These are phyloP conservation scores for Hydrotaea cyrtoneurina DNA, from an alignment of 2,888 invertebrate genomes.

Conservation along the genomic window DNA sequence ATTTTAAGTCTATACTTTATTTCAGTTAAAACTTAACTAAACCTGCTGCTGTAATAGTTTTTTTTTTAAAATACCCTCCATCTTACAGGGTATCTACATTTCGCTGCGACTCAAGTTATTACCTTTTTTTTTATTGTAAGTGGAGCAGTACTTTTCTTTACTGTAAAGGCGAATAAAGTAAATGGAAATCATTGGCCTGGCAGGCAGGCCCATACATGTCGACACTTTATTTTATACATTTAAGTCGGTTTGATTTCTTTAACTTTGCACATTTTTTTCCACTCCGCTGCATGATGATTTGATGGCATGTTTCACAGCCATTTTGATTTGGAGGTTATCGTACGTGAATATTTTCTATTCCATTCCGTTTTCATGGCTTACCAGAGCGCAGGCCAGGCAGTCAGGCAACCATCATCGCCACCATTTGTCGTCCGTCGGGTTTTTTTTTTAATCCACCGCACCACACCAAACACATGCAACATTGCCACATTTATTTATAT, in stretches of 20 bases:
- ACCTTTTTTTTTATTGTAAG: too few relatives aligned
- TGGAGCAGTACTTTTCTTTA: background rate
- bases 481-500: conserved; percentile 46
- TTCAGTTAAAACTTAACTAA: too few relatives aligned
- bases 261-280: background rate
- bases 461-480: conserved; percentile 62
- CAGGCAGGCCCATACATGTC: too few relatives aligned
- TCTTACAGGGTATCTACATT: too few relatives aligned
- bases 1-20: too few relatives aligned
- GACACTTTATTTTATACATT: background rate
- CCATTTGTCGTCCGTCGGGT: background rate
- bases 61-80: too few relatives aligned
- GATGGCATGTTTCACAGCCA: conserved; percentile 54
- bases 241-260: background rate
- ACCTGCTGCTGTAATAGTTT: too few relatives aligned
- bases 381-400: conserved; percentile 29
- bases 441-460: too few relatives aligned
- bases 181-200: background rate
- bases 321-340: conserved; percentile 51
- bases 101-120: too few relatives aligned
- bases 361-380: conserved; percentile 47
- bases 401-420: conserved; percentile 40
- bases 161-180: background rate
- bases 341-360: conserved; percentile 16
- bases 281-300: conserved; percentile 42